Base-by-base conservation (phyloP, 2,797 vertebrate species). In the Dicrostonyx torquatus region DNA sequence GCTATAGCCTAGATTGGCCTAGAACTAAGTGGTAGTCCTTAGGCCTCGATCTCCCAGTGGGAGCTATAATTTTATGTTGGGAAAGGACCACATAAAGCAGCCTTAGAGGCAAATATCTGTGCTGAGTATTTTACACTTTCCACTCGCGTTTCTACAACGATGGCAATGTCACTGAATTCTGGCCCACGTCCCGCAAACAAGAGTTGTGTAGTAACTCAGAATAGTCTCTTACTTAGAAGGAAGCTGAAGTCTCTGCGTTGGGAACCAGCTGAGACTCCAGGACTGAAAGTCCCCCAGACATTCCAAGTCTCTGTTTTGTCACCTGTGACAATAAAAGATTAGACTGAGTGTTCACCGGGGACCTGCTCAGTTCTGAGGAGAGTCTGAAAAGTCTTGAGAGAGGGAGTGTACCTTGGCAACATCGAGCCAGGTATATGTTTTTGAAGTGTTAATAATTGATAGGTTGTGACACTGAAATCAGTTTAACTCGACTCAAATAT, bases 401-500 rank as follows among this genome's bases (percentile, higher is more conserved):
- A 90, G 76, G 89, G 85, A 93, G 88, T 92, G 86, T 55, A 37
- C 96, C 94, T 96, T 96, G 96, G 92, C 94, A 96, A 87, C 78
- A 62, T 55, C 40, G 45, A 87, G 76, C 43, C 78, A 86, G 68
- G 91, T 96, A 90, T 97, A 95, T 86, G 62, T 76, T 96, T 97
- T 88, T 96, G 68, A 91, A 97, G 84, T 78, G 94, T 97, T 97
- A 97, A 97, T 91, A 97, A 95, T 92, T 87, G 55, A 91, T 79
- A 94, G 92, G 83, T 92, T 96, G 15, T 93, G 94, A 96, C 79
- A 87, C 92, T 58, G 95, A 97, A 98, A 96, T 96, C 95, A 96
- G 62, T 89, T 66, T 90, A 96, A 92, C 88, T 58, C 20, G 26
- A 78, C 97, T 79, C 86, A 97, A 97, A 96, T 97, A 97, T 96